Conservation (phyloP, 2,113 vertebrate genomes). For the Perccottus glenii region DNA sequence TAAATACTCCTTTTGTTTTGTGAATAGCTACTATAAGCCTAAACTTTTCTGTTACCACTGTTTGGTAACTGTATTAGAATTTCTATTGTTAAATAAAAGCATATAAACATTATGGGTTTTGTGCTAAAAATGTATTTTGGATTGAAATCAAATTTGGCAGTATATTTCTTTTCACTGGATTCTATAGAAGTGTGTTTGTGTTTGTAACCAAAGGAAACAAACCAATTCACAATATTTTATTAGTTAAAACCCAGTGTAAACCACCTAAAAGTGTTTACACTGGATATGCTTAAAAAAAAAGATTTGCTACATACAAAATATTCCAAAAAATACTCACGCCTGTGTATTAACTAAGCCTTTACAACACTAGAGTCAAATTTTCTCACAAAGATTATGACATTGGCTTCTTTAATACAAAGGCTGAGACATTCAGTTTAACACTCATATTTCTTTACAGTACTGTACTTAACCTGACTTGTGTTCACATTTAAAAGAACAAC, state of each 20-base stretch:
- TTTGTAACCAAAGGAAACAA: not conserved
- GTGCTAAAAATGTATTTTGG: no score
- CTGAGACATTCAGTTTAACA: constrained; percentile 17
- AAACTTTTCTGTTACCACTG: constrained; percentile 15
- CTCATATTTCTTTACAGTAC: constrained; percentile 22
- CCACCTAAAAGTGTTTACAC: constrained; percentile 42
- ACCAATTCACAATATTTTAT: constrained; percentile 45
- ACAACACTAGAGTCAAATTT: constrained; percentile 24
- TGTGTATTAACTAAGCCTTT: constrained; percentile 31
- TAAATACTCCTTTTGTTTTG: constrained; percentile 37
- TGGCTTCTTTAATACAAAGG: constrained; percentile 13
- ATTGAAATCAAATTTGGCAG: no score
- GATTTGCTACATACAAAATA: constrained; percentile 5
- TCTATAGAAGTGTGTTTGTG: not conserved
- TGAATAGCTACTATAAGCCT: constrained; percentile 41
- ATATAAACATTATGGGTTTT: constrained; percentile 28
- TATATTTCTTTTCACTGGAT: no score
- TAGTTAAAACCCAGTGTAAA: constrained; percentile 38
- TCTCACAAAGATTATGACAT: constrained; percentile 3
- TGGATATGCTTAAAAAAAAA: constrained; percentile 25
- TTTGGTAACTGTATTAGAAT: constrained; percentile 52
- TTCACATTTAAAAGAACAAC: not conserved
- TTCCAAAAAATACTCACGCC: not conserved
- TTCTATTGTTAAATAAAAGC: constrained; percentile 79
- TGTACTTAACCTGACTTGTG: constrained; percentile 9